These are phyloP conservation scores for Eustalomyia histrio DNA, from an alignment of 2,888 invertebrate species.

Conservation along the genomic window DNA sequence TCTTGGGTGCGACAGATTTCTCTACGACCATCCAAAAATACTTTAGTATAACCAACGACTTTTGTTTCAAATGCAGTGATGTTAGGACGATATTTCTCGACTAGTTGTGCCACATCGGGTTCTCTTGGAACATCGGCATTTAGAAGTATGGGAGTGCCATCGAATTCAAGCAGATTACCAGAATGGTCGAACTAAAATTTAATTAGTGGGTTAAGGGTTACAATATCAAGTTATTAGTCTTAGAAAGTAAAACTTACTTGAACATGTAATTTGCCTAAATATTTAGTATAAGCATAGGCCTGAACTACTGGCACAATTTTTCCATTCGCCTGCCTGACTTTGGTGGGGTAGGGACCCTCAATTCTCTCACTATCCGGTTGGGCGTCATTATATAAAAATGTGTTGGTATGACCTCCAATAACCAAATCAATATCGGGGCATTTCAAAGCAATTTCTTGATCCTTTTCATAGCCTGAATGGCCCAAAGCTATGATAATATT, in stretches of 20 bases:
- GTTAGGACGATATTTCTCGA: slow-evolving; percentile 83
- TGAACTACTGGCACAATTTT: slow-evolving; percentile 91
- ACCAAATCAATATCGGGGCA: slow-evolving; percentile 91
- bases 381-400: slow-evolving; percentile 90
- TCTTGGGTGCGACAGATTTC: slow-evolving; percentile 85
- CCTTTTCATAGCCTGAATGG: slow-evolving; percentile 90
- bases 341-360: slow-evolving; percentile 88
- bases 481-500: slow-evolving; percentile 93
- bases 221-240: too few relatives aligned
- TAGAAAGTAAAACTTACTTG: slow-evolving; percentile 71
- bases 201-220: background rate
- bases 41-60: slow-evolving; percentile 85
- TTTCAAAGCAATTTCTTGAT: slow-evolving; percentile 87
- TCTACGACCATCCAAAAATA: slow-evolving; percentile 84
- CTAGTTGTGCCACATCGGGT: slow-evolving; percentile 82
- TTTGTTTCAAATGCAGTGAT: slow-evolving; percentile 81
- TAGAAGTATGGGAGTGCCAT: slow-evolving; percentile 89
- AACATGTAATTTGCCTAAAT: slow-evolving; percentile 88
- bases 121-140: slow-evolving; percentile 85
- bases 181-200: slow-evolving; percentile 82
- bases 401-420: slow-evolving; percentile 93
- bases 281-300: slow-evolving; percentile 94
- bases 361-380: slow-evolving; percentile 85
- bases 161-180: slow-evolving; percentile 85
- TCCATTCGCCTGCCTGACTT: slow-evolving; percentile 85